phyloP scores from a whole-genome alignment of 2,113 vertebrate species.

The Centrocercus urophasianus region DNA sequence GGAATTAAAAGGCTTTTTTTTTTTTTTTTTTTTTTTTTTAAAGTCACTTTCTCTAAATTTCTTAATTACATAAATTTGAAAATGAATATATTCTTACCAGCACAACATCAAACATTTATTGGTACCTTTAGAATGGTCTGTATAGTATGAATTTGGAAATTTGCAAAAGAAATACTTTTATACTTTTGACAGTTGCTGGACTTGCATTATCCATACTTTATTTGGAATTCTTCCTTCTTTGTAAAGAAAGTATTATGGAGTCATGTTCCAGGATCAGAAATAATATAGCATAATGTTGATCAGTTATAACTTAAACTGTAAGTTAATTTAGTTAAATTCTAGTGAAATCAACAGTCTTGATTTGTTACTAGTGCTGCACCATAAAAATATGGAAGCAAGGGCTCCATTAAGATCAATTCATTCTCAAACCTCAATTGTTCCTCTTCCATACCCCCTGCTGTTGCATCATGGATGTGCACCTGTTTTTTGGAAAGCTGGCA shows the following conservation, averaged over 20 bases:
- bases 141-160: not conserved
- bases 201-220: not conserved
- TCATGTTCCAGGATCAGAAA: not conserved
- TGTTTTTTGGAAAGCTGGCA: slow-evolving; percentile 51
- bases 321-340: not conserved
- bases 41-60: not conserved
- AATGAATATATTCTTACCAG: not conserved
- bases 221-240: not conserved
- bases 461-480: not conserved
- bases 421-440: not conserved
- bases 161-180: not conserved
- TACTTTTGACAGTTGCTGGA: not conserved
- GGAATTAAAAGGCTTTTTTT: not conserved
- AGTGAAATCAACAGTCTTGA: not conserved
- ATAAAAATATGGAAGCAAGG: not conserved
- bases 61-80: not conserved
- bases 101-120: not conserved
- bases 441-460: slow-evolving; percentile 37
- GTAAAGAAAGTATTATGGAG: not conserved
- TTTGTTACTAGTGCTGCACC: not conserved
- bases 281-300: not conserved
- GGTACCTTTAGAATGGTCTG: not conserved
- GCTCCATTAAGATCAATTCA: not conserved
- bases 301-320: not conserved
- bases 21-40: not conserved